phyloP scores from a whole-genome alignment of 2,888 invertebrate species.

The Hoplodrina ambigua region DNA sequence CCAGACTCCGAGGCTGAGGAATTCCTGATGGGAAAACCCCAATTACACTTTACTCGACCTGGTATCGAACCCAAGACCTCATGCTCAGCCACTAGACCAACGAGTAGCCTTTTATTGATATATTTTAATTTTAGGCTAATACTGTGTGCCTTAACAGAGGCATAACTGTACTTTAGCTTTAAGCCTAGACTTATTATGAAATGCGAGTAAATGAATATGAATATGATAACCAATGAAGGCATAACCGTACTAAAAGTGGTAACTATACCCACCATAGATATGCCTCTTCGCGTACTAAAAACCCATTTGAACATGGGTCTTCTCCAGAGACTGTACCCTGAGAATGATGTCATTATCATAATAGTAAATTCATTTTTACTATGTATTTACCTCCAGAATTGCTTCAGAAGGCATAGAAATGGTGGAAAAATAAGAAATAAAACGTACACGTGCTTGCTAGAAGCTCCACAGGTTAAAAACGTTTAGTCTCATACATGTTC shows the following conservation, averaged over 20 bases:
- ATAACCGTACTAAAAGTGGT: neutral
- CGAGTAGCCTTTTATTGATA: too few relatives aligned
- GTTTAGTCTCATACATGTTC: neutral
- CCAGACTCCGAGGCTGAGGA: too few relatives aligned
- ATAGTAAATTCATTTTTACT: slow-evolving; percentile 13
- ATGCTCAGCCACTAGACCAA: too few relatives aligned
- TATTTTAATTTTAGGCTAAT: too few relatives aligned
- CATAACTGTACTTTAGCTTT: too few relatives aligned
- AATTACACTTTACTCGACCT: too few relatives aligned
- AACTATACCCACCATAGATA: too few relatives aligned
- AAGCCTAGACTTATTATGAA: too few relatives aligned
- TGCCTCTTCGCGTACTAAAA: neutral
- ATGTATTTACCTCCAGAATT: neutral
- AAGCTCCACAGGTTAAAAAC: neutral
- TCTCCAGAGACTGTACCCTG: neutral
- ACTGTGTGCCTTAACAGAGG: too few relatives aligned
- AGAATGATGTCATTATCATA: neutral
- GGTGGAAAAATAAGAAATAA: neutral
- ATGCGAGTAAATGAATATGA: too few relatives aligned
- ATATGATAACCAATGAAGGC: neutral
- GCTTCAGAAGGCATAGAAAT: neutral
- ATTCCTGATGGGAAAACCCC: too few relatives aligned
- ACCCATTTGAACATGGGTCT: neutral
- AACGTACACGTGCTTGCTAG: neutral
- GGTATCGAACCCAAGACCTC: too few relatives aligned